phyloP scores from a whole-genome alignment of 2,888 invertebrate genomes.

The Sesia apiformis region DNA sequence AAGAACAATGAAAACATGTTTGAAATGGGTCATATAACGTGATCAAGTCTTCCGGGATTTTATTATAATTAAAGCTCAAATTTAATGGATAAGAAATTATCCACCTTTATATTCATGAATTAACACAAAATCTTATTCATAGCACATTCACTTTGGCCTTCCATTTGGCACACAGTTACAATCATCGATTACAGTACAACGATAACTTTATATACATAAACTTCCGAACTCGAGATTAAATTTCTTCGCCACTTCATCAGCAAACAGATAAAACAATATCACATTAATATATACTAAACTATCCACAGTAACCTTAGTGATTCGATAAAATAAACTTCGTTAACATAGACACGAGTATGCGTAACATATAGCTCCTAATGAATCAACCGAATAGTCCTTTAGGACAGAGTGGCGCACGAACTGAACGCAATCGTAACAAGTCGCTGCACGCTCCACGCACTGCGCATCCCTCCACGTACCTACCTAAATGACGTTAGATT shows the following conservation, averaged over 20 bases:
- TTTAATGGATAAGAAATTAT: slow-evolving; percentile 50
- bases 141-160: slow-evolving; percentile 38
- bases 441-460: slow-evolving; percentile 29
- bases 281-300: slow-evolving; percentile 16
- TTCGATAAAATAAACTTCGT: slow-evolving; percentile 13
- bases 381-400: slow-evolving; percentile 18
- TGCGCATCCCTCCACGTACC: slow-evolving; percentile 29
- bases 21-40: slow-evolving; percentile 11
- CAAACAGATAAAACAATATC: slow-evolving; percentile 22
- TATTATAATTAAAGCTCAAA: slow-evolving; percentile 73
- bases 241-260: slow-evolving; percentile 25
- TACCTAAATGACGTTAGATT: slow-evolving; percentile 53
- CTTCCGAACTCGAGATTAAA: slow-evolving; percentile 26
- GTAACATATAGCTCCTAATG: slow-evolving; percentile 20
- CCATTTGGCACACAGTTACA: slow-evolving; percentile 46
- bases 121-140: slow-evolving; percentile 39
- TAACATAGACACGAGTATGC: slow-evolving; percentile 21
- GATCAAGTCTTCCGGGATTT: slow-evolving; percentile 49
- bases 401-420: slow-evolving; percentile 13
- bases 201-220: slow-evolving; percentile 35
- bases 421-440: slow-evolving; percentile 11
- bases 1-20: slow-evolving; percentile 20
- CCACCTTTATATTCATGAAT: slow-evolving; percentile 36
- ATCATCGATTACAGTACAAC: slow-evolving; percentile 31
- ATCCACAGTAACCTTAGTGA: slow-evolving; percentile 6